A percentile compares a stretch with the other conserved stretches of the same genome.
Conservation (phyloP, 1,140 invertebrate species). For the Anagrus nilaparvatae region DNA sequence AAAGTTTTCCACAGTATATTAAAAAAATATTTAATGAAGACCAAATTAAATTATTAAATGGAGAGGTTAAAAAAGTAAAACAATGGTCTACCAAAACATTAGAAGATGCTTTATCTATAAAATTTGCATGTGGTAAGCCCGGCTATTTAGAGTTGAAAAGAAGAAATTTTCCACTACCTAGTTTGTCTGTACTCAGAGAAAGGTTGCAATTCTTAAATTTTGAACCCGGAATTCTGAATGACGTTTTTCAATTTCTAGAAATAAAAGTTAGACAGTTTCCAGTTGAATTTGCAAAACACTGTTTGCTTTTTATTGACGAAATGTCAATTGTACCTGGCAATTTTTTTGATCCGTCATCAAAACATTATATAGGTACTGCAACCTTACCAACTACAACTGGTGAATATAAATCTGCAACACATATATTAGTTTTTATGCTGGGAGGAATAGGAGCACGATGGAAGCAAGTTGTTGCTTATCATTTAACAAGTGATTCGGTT, state of each 20-base stretch:
- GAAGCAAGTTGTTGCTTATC: conserved; percentile 15
- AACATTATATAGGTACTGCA: not conserved
- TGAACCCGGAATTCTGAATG: conserved; percentile 10
- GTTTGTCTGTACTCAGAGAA: conserved; percentile 10
- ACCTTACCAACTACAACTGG: not conserved
- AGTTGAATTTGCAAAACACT: conserved; percentile 8
- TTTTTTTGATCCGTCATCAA: not conserved
- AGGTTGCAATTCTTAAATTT: conserved; percentile 12
- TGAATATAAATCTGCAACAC: too few relatives aligned
- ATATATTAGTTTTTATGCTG: conserved; percentile 15
- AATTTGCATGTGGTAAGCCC: conserved; percentile 5
- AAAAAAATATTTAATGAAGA: not conserved
- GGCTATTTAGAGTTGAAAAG: conserved; percentile 11
- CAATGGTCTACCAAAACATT: conserved; percentile 10
- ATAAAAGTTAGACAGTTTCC: conserved; percentile 9
- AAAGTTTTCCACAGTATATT: too few relatives aligned
- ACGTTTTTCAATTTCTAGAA: conserved; percentile 12
- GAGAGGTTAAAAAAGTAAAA: not conserved
- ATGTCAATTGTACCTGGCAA: not conserved
- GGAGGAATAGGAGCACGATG: conserved; percentile 8
- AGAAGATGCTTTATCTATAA: conserved; percentile 8
- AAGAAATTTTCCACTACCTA: conserved; percentile 10
- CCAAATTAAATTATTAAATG: not conserved
- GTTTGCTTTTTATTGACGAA: conserved; percentile 10
- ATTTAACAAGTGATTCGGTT: conserved; percentile 10